phyloP scores from a whole-genome alignment of 2,888 invertebrate genomes.

The Rhyacophila evoluta region DNA sequence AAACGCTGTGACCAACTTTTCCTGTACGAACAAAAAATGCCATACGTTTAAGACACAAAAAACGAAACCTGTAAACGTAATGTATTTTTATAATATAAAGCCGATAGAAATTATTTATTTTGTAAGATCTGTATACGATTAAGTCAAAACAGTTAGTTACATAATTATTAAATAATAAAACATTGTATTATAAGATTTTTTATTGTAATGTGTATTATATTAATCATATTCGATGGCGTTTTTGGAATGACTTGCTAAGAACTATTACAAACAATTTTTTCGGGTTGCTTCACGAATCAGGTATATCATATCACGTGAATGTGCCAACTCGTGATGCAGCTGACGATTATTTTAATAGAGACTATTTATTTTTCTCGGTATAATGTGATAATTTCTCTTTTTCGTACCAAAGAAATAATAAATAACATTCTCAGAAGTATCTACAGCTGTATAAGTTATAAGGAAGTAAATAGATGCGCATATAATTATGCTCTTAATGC shows the following conservation, averaged over 20 bases:
- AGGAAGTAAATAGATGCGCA: too few species aligned
- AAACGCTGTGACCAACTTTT: not conserved
- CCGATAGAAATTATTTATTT: not conserved
- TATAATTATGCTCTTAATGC: too few species aligned
- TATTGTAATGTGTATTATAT: too few species aligned
- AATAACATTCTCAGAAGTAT: too few species aligned
- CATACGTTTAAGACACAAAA: not conserved
- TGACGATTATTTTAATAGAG: not conserved
- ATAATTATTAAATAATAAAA: not conserved
- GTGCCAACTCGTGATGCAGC: not conserved
- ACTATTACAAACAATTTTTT: not conserved
- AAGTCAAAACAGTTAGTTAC: not conserved
- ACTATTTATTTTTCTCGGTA: not conserved
- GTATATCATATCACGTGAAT: not conserved
- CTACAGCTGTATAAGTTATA: too few species aligned
- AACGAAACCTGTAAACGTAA: not conserved
- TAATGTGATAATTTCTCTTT: not conserved
- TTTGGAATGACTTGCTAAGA: not conserved
- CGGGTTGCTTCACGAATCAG: not conserved
- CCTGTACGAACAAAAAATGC: not conserved
- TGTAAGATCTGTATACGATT: not conserved
- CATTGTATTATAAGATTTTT: not conserved
- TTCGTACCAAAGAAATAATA: too few species aligned
- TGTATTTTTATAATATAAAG: slow-evolving; percentile 16
- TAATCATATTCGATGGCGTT: not conserved